These are phyloP conservation scores for Xenus cinereus DNA, from an alignment of 2,113 vertebrate genomes.

Conservation along the genomic window DNA sequence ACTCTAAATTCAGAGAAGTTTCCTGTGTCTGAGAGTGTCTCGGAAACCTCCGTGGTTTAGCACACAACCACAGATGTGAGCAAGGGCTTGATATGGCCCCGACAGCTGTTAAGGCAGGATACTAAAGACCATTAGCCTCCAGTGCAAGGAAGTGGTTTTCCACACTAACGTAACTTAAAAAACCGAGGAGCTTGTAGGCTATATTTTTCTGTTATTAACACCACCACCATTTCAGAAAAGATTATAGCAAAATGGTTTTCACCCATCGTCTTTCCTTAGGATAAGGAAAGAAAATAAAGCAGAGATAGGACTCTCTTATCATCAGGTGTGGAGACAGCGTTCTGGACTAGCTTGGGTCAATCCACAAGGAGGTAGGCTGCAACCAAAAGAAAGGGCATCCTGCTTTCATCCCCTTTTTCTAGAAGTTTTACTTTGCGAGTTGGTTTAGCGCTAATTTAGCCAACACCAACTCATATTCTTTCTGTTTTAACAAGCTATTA, in stretches of 20 bases:
- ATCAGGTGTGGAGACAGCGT: not conserved
- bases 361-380: not conserved
- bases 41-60: not conserved
- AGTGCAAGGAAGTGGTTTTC: not conserved
- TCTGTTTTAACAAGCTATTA: not conserved
- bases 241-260: not conserved
- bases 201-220: not conserved
- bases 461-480: not conserved
- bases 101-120: rapidly evolving
- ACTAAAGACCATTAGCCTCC: not conserved
- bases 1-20: not conserved
- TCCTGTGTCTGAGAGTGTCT: not conserved
- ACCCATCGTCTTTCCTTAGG: not conserved
- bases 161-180: not conserved
- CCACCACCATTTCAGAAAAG: not conserved
- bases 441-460: not conserved
- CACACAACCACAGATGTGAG: not conserved
- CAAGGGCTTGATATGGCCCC: rapidly evolving
- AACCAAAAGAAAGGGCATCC: not conserved
- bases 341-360: not conserved
- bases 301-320: not conserved
- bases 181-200: not conserved
- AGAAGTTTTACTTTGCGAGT: not conserved
- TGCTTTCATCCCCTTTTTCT: not conserved
- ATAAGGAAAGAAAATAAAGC: not conserved